Conservation (phyloP, 2,888 invertebrate genomes). For the Portevinia maculata region DNA sequence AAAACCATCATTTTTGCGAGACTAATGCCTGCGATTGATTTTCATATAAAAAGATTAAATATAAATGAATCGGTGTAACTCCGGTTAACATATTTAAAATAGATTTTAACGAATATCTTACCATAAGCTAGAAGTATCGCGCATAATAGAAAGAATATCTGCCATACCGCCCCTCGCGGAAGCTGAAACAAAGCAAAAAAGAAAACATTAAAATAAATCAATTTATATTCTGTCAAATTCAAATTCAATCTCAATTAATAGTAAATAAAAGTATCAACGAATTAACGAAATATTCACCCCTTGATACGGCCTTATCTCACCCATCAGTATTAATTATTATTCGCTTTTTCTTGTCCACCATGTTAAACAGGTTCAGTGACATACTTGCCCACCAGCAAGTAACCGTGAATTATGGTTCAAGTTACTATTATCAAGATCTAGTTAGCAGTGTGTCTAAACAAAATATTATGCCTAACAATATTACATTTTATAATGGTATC, state of each 20-base stretch:
- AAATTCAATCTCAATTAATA: conserved; percentile 3
- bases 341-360: conserved; percentile 9
- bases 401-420: conserved; percentile 27
- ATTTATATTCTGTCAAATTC: not conserved
- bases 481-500: conserved; percentile 9
- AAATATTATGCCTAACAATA: conserved; percentile 7
- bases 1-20: too few species aligned
- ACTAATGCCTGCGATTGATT: too few species aligned
- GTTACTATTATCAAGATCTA: conserved; percentile 9
- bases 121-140: conserved; percentile 79
- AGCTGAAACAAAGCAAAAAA: conserved; percentile 78
- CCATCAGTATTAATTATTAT: not conserved
- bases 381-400: conserved; percentile 20
- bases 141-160: conserved; percentile 80
- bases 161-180: conserved; percentile 81
- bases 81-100: not conserved
- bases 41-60: not conserved
- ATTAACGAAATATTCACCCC: not conserved
- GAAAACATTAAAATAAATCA: conserved; percentile 34
- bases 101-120: conserved; percentile 72
- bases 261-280: not conserved
- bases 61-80: too few species aligned
- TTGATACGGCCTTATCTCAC: not conserved
- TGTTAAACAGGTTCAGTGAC: conserved; percentile 41
- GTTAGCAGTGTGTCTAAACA: not conserved